Evolutionary conservation across 2,797 vertebrate genomes (phyloP).

Genomic region (Chiloscyllium punctatum): DNA sequence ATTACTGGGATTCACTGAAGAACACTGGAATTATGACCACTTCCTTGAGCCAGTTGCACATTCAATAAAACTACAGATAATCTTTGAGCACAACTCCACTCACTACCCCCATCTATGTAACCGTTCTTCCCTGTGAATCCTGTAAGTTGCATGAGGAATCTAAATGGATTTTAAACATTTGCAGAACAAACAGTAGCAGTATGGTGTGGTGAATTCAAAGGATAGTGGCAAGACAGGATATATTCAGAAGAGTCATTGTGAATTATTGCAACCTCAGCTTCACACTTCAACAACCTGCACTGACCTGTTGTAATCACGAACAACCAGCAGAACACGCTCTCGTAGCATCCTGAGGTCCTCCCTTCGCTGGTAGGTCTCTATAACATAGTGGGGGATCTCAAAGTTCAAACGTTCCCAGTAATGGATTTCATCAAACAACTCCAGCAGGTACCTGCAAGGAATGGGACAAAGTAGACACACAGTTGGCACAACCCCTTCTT

Average conservation of each 20-base stretch:
- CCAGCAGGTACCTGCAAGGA: slow-evolving; percentile 60
- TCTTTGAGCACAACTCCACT: not conserved
- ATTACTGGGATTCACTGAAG: not conserved
- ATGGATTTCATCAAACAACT: slow-evolving; percentile 69
- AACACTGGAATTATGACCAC: not conserved
- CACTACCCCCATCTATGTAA: not conserved
- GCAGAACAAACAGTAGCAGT: not conserved
- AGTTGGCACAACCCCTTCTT: not conserved
- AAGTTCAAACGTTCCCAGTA: slow-evolving; percentile 74
- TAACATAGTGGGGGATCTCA: slow-evolving; percentile 67
- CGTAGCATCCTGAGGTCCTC: slow-evolving; percentile 67
- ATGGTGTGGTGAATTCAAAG: not conserved
- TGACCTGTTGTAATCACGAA: slow-evolving; percentile 76
- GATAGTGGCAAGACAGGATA: not conserved
- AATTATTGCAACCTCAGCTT: not conserved
- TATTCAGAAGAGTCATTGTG: not conserved
- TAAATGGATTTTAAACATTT: not conserved
- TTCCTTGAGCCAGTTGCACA: not conserved
- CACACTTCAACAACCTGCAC: not conserved
- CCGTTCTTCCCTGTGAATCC: not conserved
- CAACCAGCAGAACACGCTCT: slow-evolving; percentile 66
- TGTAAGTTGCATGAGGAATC: not conserved
- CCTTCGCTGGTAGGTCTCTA: slow-evolving; percentile 59
- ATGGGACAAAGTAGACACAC: not conserved
- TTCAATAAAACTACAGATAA: not conserved